Evolutionary conservation across 92 coral and sea anemone species (phyloP), one percentile per base, ranked within the genome.

Genomic region (Chrysogorgia sp.): DNA sequence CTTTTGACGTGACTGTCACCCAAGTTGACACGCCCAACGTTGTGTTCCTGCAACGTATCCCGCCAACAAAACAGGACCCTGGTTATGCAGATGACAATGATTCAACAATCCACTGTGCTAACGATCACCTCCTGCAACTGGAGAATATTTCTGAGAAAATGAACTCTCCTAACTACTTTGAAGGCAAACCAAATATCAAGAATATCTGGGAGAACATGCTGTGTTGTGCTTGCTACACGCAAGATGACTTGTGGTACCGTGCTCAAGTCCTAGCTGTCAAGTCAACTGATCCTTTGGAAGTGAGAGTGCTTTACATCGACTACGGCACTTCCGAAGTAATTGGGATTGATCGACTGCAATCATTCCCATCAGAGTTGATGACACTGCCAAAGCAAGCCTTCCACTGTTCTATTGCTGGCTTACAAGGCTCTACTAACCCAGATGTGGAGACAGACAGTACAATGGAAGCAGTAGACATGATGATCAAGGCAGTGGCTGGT

Each of bases 171-270:
- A 90, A 83, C 0, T 94, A 82, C 57, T 94, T 94, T 41, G 87
- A 91, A 68, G 92, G 85, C 21, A 81, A 80, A 71, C 82, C 85
- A 40, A 89, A 90, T 1, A 80, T 94, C 29, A 60, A 81, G 4
- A 80, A 85, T n/a, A 97, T 96, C 0, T 76, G 81, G 74, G 71
- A 81, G 64, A 93, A 92, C 74, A 89, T 94, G 97, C 77, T 94
- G 30, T 94, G 98, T 50, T 94, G 98, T 84, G 97, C 90, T 1
- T 63, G 79, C 0, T 94, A 94, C 86, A 87, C 92, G 40, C 92
- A 94, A 58, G 98, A 94, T 82, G 92, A 89, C 24, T 87, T 83
- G 85, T 94, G 98, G 98, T 94, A 94, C 86, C 80, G 98, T n/a
- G 97, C 88, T 8, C 96, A 91, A 55, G 90, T 94, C 30, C 55